Base-by-base conservation (phyloP, 2,113 vertebrate species). In the Myotis yumanensis region DNA sequence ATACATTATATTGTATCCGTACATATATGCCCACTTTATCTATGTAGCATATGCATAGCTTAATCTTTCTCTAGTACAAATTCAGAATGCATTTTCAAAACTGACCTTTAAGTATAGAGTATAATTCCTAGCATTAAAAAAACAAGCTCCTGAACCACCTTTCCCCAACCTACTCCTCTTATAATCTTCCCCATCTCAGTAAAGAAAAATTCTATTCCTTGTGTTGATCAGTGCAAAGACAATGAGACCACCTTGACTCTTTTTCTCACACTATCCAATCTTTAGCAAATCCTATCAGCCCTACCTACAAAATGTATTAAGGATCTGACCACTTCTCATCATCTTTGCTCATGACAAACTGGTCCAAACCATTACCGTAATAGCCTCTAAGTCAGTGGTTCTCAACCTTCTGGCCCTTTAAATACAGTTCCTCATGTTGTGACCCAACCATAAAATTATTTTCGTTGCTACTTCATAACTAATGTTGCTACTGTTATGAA, bases 11-110 rank as follows among this genome's bases (percentile, higher is more conserved):
- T 59, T 9, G 30, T 64, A 48, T 3, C 46, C 30, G 40, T 57
- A 81, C 7, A 57, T 3, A 66, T 9, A 32, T 20, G 23, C 22
- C 40, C 6, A 35, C 51, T 59, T 22, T 37, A 54, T 18, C 40
- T 43, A 73, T 20, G 20, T 64, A 64, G 2, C 32, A 86, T 35
- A 37, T 46, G 28, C 18, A 5, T 11, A 91, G n/a, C 48, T 73
- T 69, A 46, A n/a, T 7, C 4, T 77, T 82, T 83, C 54, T 79
- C 73, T 46, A 69, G 9, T 46, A 81, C 30, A 57, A 64, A 66
- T 85, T 89, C 51, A 51, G 54, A 93, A 83, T 82, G 32, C 71
- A 80, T 79, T 91, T 84, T 82, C n/a, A 91, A 75, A 86, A 83
- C 68, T 43, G 64, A 15, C 23, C 43, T 90, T 69, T 87, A 80